phyloP scores from a whole-genome alignment of 1,140 invertebrate genomes.

The Cydia pomonella region DNA sequence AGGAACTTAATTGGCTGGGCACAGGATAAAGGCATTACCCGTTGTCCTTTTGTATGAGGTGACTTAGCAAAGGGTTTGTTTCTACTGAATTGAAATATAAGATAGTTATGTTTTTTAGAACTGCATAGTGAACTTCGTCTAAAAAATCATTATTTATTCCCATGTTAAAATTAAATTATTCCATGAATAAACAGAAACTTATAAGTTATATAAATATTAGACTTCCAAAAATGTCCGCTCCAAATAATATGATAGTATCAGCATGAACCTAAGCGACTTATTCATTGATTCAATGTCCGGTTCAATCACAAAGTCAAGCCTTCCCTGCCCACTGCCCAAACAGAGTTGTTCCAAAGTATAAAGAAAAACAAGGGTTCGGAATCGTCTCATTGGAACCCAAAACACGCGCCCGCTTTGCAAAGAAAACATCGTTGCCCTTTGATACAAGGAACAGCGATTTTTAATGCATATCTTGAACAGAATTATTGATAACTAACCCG shows the following conservation, averaged over 20 bases:
- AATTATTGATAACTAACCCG: constrained; percentile 66
- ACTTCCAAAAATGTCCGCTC: neutral
- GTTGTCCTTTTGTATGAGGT: constrained; percentile 68
- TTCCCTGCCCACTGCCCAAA: constrained; percentile 42
- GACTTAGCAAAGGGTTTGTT: constrained; percentile 53
- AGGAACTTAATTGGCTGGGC: constrained; percentile 56
- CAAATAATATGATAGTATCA: constrained; percentile 20
- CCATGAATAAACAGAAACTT: too few relatives aligned
- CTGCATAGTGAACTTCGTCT: constrained; percentile 34
- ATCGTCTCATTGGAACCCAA: constrained; percentile 48
- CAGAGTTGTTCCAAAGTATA: constrained; percentile 54
- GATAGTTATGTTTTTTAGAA: constrained; percentile 53
- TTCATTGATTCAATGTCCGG: constrained; percentile 24
- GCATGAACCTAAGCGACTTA: constrained; percentile 18
- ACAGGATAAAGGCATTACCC: constrained; percentile 45
- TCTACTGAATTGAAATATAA: constrained; percentile 65
- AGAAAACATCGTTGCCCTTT: constrained; percentile 55
- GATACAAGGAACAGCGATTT: constrained; percentile 49
- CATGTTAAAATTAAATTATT: too few relatives aligned
- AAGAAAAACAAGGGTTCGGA: constrained; percentile 56
- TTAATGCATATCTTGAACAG: constrained; percentile 61
- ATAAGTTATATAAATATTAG: too few relatives aligned
- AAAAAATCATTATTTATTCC: neutral
- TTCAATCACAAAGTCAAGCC: constrained; percentile 40
- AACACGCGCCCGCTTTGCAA: constrained; percentile 58